Evolutionary conservation across 2,113 vertebrate genomes (phyloP).

Genomic region (Ophiodon elongatus): DNA sequence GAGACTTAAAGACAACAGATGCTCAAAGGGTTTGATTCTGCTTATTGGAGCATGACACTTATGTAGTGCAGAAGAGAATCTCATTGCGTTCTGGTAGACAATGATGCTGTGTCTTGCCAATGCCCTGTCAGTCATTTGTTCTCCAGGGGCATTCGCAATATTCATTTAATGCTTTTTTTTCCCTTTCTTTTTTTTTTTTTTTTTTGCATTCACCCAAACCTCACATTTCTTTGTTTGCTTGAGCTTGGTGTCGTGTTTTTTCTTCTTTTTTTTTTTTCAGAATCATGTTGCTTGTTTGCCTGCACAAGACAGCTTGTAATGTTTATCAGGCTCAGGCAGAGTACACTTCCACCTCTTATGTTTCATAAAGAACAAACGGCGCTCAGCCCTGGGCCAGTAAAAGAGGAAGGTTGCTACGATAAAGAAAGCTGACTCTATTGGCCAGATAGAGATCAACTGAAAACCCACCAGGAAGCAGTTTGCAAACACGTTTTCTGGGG

Average conservation of each 20-base stretch:
- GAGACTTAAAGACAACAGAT: slow-evolving; percentile 71
- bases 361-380: slow-evolving; percentile 58
- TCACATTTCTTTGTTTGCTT: slow-evolving; percentile 48
- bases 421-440: slow-evolving; percentile 34
- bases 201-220: slow-evolving; percentile 43
- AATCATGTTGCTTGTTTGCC: slow-evolving; percentile 38
- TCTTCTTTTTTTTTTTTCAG: slow-evolving; percentile 3
- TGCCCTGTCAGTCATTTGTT: slow-evolving; percentile 68
- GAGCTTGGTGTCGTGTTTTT: slow-evolving; percentile 27
- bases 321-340: slow-evolving; percentile 54
- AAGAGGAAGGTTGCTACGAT: slow-evolving; percentile 34
- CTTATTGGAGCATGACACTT: slow-evolving; percentile 73
- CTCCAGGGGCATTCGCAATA: slow-evolving; percentile 62
- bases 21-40: slow-evolving; percentile 72
- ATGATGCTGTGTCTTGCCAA: slow-evolving; percentile 60
- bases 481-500: slow-evolving; percentile 54
- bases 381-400: slow-evolving; percentile 9
- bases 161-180: slow-evolving; percentile 45
- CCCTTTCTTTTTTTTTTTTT: no score
- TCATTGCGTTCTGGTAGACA: slow-evolving; percentile 60
- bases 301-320: slow-evolving; percentile 55
- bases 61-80: slow-evolving; percentile 61
- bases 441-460: slow-evolving; percentile 60
- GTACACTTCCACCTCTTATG: slow-evolving; percentile 37
- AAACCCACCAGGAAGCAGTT: slow-evolving; percentile 68